phyloP scores from a whole-genome alignment of 2,797 vertebrate genomes.

The Pachyuromys duprasi region DNA sequence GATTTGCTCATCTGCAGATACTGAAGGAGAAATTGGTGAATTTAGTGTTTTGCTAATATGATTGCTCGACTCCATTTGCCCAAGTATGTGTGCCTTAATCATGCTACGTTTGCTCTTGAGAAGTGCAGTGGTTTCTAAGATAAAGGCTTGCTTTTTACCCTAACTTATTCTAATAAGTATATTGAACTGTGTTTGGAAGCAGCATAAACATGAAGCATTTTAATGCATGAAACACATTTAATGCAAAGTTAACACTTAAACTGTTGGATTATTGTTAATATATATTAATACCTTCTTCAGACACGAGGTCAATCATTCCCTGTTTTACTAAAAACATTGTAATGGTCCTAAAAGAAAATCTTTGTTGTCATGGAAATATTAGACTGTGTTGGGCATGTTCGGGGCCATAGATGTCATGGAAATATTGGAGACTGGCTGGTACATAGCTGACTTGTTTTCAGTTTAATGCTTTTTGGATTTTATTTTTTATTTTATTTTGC shows the following conservation, averaged over 20 bases:
- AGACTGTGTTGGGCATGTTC: neutral
- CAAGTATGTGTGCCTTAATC: neutral
- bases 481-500: neutral
- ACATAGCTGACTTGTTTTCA: conserved; percentile 10
- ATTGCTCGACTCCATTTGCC: neutral
- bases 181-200: conserved; percentile 31
- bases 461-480: neutral
- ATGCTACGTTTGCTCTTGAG: neutral
- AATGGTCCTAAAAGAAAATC: conserved; percentile 15
- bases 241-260: conserved; percentile 28
- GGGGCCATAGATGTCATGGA: neutral
- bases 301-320: neutral
- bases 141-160: neutral
- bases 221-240: neutral
- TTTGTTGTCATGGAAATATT: neutral
- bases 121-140: neutral
- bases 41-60: conserved; percentile 8
- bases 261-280: conserved; percentile 52
- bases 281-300: conserved; percentile 7
- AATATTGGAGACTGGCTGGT: neutral
- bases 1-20: neutral
- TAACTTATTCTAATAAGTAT: conserved; percentile 20
- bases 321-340: conserved; percentile 1
- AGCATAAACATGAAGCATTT: conserved; percentile 19
- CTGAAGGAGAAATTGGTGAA: neutral